Evolutionary conservation across 2,888 invertebrate species (phyloP).

Genomic region (Selenia dentaria): DNA sequence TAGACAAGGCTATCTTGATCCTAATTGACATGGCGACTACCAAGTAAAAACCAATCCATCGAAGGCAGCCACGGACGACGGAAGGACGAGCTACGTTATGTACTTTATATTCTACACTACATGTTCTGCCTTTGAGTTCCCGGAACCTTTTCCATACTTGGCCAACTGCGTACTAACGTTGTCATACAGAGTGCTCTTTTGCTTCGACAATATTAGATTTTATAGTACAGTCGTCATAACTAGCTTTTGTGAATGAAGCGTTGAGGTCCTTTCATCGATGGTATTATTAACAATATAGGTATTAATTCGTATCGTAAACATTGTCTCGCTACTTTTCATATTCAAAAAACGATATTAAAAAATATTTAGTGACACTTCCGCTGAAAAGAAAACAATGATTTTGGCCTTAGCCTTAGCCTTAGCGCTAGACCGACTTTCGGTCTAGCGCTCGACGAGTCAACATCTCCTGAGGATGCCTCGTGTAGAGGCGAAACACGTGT

Average conservation of each 20-base stretch:
- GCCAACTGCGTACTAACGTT: conserved; percentile 37
- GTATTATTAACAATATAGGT: too few species aligned
- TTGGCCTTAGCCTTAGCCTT: too few species aligned
- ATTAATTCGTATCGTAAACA: too few species aligned
- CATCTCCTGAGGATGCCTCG: too few species aligned
- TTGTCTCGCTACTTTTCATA: too few species aligned
- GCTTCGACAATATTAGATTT: conserved; percentile 20
- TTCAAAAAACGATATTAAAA: too few species aligned
- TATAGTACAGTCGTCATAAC: conserved; percentile 22
- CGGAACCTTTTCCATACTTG: conserved; percentile 56
- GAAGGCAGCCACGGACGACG: conserved; percentile 36
- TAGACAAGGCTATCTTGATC: conserved; percentile 20
- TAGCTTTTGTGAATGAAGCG: conserved; percentile 24
- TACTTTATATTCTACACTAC: conserved; percentile 65
- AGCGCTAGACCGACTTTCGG: too few species aligned
- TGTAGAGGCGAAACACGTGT: too few species aligned
- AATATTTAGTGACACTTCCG: too few species aligned
- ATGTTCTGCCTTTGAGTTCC: conserved; percentile 56
- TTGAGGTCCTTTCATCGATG: too few species aligned
- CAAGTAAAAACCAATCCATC: conserved; percentile 22
- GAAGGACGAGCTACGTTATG: conserved; percentile 63
- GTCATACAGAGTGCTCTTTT: conserved; percentile 48
- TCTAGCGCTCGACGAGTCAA: too few species aligned
- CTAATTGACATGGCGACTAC: conserved; percentile 10
- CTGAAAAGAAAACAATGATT: too few species aligned